A percentile compares a stretch with the other conserved stretches of the same genome.
These are phyloP conservation scores for Palloptera scutellata DNA, from an alignment of 2,888 invertebrate genomes.

Conservation along the genomic window DNA sequence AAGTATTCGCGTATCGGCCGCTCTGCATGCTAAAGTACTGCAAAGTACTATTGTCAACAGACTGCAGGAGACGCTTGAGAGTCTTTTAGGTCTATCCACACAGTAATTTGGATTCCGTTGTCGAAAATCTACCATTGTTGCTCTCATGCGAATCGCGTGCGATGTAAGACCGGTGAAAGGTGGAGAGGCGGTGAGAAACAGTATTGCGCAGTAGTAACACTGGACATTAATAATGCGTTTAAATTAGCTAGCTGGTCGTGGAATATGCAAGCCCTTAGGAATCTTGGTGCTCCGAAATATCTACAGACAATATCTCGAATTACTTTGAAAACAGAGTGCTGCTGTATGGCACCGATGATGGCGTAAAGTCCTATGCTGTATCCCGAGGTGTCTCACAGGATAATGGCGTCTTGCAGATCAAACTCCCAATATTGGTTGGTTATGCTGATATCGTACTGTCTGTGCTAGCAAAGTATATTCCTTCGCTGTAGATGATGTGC, in stretches of 20 bases:
- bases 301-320: too few species aligned
- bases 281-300: too few species aligned
- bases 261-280: too few species aligned
- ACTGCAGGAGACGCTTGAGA: not conserved
- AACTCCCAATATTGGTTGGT: too few species aligned
- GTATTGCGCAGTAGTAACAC: too few species aligned
- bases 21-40: slow-evolving; percentile 21
- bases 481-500: too few species aligned
- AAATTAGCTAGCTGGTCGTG: slow-evolving; percentile 25
- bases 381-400: too few species aligned
- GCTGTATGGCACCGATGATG: too few species aligned
- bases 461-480: slow-evolving; percentile 12
- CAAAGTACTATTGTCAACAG: slow-evolving; percentile 9
- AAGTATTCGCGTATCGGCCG: slow-evolving; percentile 13
- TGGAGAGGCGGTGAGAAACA: slow-evolving; percentile 21
- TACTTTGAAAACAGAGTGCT: too few species aligned
- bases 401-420: too few species aligned
- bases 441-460: slow-evolving; percentile 32
- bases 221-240: slow-evolving; percentile 29
- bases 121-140: too few species aligned
- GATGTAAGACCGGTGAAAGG: slow-evolving; percentile 18
- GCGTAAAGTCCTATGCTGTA: too few species aligned
- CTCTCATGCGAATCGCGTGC: slow-evolving; percentile 5
- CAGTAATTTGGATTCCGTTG: slow-evolving; percentile 6
- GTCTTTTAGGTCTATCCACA: not conserved